phyloP scores from a whole-genome alignment of 2,888 invertebrate species.

The Lasioglossum morio region DNA sequence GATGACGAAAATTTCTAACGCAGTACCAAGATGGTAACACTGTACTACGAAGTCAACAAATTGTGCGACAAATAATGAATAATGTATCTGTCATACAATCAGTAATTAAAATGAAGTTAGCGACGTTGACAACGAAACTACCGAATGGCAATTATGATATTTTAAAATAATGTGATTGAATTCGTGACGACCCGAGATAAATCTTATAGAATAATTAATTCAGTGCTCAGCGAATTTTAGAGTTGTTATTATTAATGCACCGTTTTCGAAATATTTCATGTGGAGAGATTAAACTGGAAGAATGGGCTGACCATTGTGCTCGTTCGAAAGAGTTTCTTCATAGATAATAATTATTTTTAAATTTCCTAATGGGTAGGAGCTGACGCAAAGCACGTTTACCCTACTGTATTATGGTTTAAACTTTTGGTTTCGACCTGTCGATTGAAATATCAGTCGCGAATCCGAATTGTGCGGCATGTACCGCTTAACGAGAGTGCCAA shows the following conservation, averaged over 20 bases:
- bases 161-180: not conserved
- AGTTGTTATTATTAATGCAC: not conserved
- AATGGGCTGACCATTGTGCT: too few relatives aligned
- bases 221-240: not conserved
- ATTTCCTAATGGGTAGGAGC: not conserved
- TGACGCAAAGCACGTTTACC: not conserved
- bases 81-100: not conserved
- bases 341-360: not conserved
- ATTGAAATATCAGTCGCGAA: constrained; percentile 52
- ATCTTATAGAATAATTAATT: not conserved
- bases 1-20: not conserved
- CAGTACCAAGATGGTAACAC: not conserved
- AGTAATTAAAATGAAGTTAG: not conserved
- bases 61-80: not conserved
- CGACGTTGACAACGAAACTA: not conserved
- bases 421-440: not conserved
- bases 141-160: not conserved
- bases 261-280: not conserved
- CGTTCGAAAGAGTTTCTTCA: not conserved
- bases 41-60: not conserved
- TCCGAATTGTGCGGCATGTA: constrained; percentile 48
- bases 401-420: not conserved
- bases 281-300: not conserved
- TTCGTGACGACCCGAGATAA: not conserved
- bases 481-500: constrained; percentile 52